These are phyloP conservation scores for Periophthalmus magnuspinnatus DNA, from an alignment of 2,797 vertebrate species.

Conservation along the genomic window DNA sequence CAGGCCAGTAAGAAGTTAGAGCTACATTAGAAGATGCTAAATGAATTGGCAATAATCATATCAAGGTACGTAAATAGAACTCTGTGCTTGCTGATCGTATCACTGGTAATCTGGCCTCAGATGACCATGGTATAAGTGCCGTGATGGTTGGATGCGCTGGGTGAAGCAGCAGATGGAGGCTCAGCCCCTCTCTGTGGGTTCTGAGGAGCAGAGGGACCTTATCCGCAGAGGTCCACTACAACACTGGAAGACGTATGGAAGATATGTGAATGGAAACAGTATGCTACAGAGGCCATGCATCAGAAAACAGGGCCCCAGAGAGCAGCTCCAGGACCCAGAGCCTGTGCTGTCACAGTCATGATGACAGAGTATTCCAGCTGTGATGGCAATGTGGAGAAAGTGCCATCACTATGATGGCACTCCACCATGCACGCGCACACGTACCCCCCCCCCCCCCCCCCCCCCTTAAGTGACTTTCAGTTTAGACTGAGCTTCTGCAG, in stretches of 20 bases:
- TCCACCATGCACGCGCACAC: too few relatives aligned
- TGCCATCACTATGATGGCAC: too few relatives aligned
- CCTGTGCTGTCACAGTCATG: too few relatives aligned
- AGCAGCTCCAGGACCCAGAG: not conserved
- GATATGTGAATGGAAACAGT: not conserved
- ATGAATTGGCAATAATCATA: not conserved
- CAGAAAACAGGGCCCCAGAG: not conserved
- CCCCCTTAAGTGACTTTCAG: too few relatives aligned
- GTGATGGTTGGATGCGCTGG: not conserved
- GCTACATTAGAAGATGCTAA: not conserved
- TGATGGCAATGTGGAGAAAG: too few relatives aligned
- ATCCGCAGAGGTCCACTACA: not conserved
- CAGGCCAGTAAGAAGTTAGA: not conserved
- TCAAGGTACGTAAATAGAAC: not conserved
- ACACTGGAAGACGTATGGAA: not conserved
- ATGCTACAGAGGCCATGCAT: not conserved
- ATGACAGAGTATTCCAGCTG: too few relatives aligned
- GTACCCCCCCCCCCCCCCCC: too few relatives aligned
- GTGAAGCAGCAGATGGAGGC: conserved; percentile 6
- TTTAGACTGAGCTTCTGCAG: too few relatives aligned
- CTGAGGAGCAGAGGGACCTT: not conserved
- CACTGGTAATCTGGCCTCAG: not conserved
- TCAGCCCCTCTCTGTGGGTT: not conserved
- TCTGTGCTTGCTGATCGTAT: too few relatives aligned
- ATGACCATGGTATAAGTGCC: conserved; percentile 10